Evolutionary conservation across 2,888 invertebrate genomes (phyloP).

Genomic region (Nomada hirtipes): DNA sequence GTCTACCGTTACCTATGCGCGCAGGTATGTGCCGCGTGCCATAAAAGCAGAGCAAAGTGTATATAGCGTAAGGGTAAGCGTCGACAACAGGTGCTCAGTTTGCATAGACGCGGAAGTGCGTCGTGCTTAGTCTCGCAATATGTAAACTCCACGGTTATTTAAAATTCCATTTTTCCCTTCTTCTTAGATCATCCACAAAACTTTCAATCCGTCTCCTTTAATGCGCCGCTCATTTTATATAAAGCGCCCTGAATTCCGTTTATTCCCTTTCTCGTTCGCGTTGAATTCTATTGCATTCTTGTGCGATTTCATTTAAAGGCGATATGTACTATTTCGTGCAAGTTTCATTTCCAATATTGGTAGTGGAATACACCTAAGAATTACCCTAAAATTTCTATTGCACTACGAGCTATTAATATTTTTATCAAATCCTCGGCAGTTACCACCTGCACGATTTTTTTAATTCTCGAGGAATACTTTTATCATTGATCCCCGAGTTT

Average conservation of each 20-base stretch:
- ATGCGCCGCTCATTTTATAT: neutral
- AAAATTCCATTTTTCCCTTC: neutral
- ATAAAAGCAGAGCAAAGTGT: constrained; percentile 67
- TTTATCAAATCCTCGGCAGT: too few relatives aligned
- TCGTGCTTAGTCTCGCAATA: constrained; percentile 20
- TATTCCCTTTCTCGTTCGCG: neutral
- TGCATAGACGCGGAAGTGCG: constrained; percentile 62
- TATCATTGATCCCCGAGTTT: neutral
- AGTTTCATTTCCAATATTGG: too few relatives aligned
- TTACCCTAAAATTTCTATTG: too few relatives aligned
- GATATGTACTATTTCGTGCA: too few relatives aligned
- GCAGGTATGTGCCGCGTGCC: constrained; percentile 61
- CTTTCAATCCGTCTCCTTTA: neutral
- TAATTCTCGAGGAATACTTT: neutral
- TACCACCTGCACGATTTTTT: neutral
- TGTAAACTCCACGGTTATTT: constrained; percentile 18
- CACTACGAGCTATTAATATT: too few relatives aligned
- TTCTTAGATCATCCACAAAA: neutral
- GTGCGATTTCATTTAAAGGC: neutral
- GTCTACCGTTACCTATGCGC: constrained; percentile 67
- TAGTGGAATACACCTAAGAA: too few relatives aligned
- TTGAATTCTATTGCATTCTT: neutral
- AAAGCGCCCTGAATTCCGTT: neutral
- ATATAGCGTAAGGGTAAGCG: constrained; percentile 60
- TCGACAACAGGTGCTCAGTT: constrained; percentile 67